phyloP scores from a whole-genome alignment of 2,888 invertebrate genomes.

The Sinopyrophorus schimmeli region DNA sequence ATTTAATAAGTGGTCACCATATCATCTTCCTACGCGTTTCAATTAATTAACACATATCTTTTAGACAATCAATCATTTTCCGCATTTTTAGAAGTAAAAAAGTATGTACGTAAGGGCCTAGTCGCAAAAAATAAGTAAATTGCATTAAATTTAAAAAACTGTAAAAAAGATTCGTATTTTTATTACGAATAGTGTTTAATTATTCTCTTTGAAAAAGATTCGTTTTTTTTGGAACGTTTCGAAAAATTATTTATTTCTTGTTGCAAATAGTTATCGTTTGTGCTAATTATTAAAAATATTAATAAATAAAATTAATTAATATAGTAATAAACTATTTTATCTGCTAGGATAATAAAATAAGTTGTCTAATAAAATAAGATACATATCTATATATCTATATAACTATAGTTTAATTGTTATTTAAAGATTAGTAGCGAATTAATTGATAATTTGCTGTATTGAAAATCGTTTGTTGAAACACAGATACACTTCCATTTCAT shows the following conservation, averaged over 20 bases:
- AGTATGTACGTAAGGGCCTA: constrained; percentile 22
- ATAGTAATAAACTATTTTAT: constrained; percentile 35
- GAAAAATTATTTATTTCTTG: constrained; percentile 11
- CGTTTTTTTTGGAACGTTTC: too few species aligned
- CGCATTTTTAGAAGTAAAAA: constrained; percentile 9
- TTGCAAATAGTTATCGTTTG: constrained; percentile 2
- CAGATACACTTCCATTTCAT: too few species aligned
- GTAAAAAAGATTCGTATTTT: too few species aligned
- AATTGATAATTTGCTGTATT: constrained; percentile 18
- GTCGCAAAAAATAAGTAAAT: too few species aligned
- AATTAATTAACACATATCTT: constrained; percentile 47
- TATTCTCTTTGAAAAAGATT: too few species aligned
- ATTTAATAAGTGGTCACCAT: constrained; percentile 27
- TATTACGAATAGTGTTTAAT: too few species aligned
- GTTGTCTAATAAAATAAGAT: constrained; percentile 40
- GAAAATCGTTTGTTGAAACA: constrained; percentile 14
- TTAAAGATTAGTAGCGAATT: constrained; percentile 21
- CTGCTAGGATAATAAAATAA: constrained; percentile 42
- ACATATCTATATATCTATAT: constrained; percentile 39
- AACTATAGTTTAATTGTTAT: constrained; percentile 23
- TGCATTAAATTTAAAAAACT: too few species aligned
- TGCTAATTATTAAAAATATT: constrained; percentile 6
- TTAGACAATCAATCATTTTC: constrained; percentile 36
- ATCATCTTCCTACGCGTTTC: constrained; percentile 50
- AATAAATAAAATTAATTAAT: constrained; percentile 16